Conservation (phyloP, 2,113 vertebrate species). For the Cervus canadensis region DNA sequence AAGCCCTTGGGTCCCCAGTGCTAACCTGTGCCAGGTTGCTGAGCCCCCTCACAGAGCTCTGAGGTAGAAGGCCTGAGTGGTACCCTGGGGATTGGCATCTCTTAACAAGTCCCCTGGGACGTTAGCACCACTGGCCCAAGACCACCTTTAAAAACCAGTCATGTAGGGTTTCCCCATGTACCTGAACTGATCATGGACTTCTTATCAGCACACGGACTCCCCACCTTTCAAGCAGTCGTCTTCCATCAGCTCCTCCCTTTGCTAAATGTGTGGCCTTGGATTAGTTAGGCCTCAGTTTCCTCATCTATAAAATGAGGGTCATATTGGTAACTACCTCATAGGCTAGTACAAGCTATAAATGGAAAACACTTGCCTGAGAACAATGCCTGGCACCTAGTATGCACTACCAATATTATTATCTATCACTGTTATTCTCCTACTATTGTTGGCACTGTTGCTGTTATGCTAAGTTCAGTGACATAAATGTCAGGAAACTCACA, state of each 20-base stretch:
- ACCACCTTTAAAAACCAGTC: not conserved
- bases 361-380: not conserved
- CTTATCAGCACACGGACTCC: not conserved
- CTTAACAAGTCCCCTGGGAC: not conserved
- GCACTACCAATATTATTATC: too few species aligned
- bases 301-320: not conserved
- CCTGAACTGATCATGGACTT: not conserved
- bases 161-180: not conserved
- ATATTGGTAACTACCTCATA: not conserved
- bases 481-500: not conserved
- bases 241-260: not conserved
- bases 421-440: not conserved
- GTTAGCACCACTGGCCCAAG: not conserved
- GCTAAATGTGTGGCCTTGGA: not conserved
- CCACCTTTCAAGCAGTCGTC: not conserved
- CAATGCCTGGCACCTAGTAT: not conserved
- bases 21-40: accelerated
- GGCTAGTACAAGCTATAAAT: not conserved
- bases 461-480: not conserved
- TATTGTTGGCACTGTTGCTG: not conserved
- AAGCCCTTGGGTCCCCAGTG: not conserved
- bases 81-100: not conserved
- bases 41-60: not conserved
- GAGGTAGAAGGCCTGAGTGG: not conserved
- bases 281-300: not conserved